These are phyloP conservation scores for Melolontha melolontha DNA, from an alignment of 2,888 invertebrate genomes.

Conservation along the genomic window DNA sequence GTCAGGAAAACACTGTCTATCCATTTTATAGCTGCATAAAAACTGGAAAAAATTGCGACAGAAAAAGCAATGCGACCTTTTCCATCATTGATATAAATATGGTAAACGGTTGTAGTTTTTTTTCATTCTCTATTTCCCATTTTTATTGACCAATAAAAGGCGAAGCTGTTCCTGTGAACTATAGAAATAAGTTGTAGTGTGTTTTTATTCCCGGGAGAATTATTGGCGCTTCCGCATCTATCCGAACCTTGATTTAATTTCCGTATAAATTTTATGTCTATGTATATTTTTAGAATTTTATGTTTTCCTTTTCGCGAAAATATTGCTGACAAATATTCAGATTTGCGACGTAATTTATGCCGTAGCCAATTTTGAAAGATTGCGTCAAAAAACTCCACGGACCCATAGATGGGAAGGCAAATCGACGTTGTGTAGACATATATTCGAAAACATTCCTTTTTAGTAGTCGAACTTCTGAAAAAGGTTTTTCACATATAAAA, in stretches of 20 bases:
- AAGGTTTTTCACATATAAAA: no score
- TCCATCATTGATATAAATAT: slow-evolving; percentile 38
- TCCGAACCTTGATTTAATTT: slow-evolving; percentile 18
- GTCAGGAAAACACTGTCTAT: slow-evolving; percentile 17
- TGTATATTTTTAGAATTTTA: slow-evolving; percentile 5
- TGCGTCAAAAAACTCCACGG: no score
- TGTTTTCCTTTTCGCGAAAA: slow-evolving; percentile 1
- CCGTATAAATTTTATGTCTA: slow-evolving; percentile 22
- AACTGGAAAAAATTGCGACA: slow-evolving; percentile 30
- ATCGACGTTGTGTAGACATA: no score
- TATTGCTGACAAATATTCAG: slow-evolving; percentile 3
- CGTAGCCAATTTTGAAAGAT: not conserved
- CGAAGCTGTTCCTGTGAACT: slow-evolving; percentile 28
- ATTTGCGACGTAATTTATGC: not conserved
- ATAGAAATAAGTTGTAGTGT: slow-evolving; percentile 25
- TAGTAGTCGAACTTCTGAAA: no score
- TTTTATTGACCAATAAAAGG: slow-evolving; percentile 33
- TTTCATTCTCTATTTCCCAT: slow-evolving; percentile 25
- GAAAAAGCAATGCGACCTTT: slow-evolving; percentile 31
- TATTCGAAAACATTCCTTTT: no score
- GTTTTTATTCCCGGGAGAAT: slow-evolving; percentile 21
- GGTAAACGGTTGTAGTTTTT: slow-evolving; percentile 36
- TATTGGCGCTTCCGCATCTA: slow-evolving; percentile 30
- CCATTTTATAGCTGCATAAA: slow-evolving; percentile 28
- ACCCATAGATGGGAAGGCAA: no score